Conservation (phyloP, 2,113 vertebrate genomes). For the Sinocyclocheilus rhinocerous region DNA sequence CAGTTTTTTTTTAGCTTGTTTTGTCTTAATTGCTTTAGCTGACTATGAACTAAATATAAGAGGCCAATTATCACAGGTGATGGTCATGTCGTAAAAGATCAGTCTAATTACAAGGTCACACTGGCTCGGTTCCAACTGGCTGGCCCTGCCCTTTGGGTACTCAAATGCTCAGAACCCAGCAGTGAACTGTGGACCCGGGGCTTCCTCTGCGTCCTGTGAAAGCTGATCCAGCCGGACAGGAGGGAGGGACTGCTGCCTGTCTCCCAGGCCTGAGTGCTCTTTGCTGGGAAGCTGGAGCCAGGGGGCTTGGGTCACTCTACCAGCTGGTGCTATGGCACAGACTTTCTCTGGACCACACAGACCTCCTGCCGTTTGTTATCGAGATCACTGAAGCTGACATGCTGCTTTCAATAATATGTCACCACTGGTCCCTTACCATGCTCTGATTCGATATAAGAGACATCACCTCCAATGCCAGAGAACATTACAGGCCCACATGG, state of each 20-base stretch:
- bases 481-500: conserved; percentile 67
- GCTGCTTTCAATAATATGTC: conserved; percentile 65
- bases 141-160: conserved; percentile 50
- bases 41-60: neutral
- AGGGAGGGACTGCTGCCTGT: conserved; percentile 62
- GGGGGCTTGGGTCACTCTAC: conserved; percentile 70
- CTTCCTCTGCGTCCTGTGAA: conserved; percentile 46
- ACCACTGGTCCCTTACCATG: conserved; percentile 59
- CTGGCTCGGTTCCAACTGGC: conserved; percentile 55
- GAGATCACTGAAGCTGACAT: conserved; percentile 66
- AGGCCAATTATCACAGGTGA: conserved; percentile 25
- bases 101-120: conserved; percentile 68
- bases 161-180: conserved; percentile 34
- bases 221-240: conserved; percentile 74
- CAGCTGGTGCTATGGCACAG: conserved; percentile 71
- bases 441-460: conserved; percentile 63
- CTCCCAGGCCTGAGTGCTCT: conserved; percentile 60
- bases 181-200: conserved; percentile 54
- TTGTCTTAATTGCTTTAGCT: conserved; percentile 21
- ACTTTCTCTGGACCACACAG: conserved; percentile 60
- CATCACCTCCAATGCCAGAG: conserved; percentile 62
- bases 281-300: conserved; percentile 56
- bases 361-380: conserved; percentile 60
- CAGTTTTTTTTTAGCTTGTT: conserved; percentile 5
- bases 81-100: conserved; percentile 18